Percentiles rank a stretch among this genome's conserved stretches.
phyloP scores from a whole-genome alignment of 2,888 invertebrate genomes.

The Limulus polyphemus region DNA sequence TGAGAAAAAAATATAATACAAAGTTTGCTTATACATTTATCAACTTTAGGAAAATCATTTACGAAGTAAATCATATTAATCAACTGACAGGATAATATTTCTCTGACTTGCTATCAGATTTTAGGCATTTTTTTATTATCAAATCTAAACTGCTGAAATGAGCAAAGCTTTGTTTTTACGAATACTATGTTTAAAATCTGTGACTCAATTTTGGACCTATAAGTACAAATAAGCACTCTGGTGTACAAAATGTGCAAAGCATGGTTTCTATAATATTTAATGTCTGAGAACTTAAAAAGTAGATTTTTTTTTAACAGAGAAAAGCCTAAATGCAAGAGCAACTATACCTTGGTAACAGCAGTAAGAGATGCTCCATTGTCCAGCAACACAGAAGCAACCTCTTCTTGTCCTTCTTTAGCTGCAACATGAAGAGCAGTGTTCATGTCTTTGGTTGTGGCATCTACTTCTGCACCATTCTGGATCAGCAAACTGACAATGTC shows the following conservation, averaged over 20 bases:
- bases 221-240: no score
- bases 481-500: slow-evolving; percentile 92
- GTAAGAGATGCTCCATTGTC: slow-evolving; percentile 90
- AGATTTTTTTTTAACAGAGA: background rate
- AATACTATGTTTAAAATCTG: no score
- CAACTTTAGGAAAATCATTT: no score
- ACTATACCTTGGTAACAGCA: slow-evolving; percentile 65
- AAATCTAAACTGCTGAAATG: no score
- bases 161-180: no score
- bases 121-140: no score
- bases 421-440: slow-evolving; percentile 97
- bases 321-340: background rate
- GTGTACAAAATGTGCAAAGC: no score
- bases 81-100: no score
- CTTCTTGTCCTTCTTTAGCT: slow-evolving; percentile 95
- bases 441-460: slow-evolving; percentile 81
- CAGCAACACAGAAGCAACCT: slow-evolving; percentile 83
- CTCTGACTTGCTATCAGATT: no score
- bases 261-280: background rate
- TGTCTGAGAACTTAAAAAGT: slow-evolving; percentile 1
- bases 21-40: slow-evolving; percentile 1
- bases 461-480: slow-evolving; percentile 83
- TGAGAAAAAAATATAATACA: slow-evolving; percentile 1
- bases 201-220: no score
- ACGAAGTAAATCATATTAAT: no score